phyloP scores from a whole-genome alignment of 2,113 vertebrate species.

The Empidonax alnorum region DNA sequence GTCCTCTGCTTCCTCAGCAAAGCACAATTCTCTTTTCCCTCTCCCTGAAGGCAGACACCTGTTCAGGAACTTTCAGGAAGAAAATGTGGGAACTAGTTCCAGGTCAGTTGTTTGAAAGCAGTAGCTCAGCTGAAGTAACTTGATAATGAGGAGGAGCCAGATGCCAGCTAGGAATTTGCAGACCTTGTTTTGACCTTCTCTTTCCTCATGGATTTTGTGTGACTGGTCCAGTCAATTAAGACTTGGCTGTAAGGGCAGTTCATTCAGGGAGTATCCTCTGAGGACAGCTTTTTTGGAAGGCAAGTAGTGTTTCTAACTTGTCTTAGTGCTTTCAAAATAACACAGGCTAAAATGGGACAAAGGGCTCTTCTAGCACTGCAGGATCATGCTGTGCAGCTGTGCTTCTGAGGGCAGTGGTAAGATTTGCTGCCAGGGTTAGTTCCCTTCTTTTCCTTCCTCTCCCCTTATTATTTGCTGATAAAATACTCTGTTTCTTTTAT shows the following conservation, averaged over 20 bases:
- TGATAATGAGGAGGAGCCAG: conserved; percentile 41
- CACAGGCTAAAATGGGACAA: not conserved
- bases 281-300: not conserved
- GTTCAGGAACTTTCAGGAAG: conserved; percentile 22
- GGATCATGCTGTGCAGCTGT: not conserved
- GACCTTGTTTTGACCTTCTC: conserved; percentile 13
- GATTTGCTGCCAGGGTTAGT: not conserved
- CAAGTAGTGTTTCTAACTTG: not conserved
- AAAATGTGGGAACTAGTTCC: conserved; percentile 15
- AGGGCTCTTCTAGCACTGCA: not conserved
- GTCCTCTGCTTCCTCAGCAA: conserved; percentile 11
- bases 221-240: not conserved
- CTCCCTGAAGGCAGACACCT: conserved; percentile 3
- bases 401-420: not conserved
- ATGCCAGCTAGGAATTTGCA: not conserved
- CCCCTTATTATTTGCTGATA: not conserved
- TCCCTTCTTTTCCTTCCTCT: not conserved
- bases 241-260: not conserved
- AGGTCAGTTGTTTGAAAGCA: conserved; percentile 37
- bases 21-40: conserved; percentile 6
- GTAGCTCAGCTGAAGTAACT: conserved; percentile 15
- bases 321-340: not conserved
- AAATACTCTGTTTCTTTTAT: not conserved
- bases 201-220: not conserved
- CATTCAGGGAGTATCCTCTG: not conserved